Base-by-base conservation (phyloP, 1,140 invertebrate species). In the Orchesella cincta region DNA sequence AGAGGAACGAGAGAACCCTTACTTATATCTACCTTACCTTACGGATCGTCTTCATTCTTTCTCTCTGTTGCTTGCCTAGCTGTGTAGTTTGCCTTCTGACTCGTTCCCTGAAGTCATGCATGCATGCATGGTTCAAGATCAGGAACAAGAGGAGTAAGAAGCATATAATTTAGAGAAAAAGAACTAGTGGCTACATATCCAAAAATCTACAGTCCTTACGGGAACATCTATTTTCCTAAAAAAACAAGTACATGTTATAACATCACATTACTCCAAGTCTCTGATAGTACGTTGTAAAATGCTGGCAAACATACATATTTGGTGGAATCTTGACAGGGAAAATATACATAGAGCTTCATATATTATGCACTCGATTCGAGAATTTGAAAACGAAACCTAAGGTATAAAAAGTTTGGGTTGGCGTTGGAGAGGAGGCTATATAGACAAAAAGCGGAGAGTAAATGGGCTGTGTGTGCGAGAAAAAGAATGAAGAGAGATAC, bases 361-460 rank as follows among this genome's bases (percentile, higher is more conserved):
- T 75, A 78, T 78, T 78, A 78, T 78, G 77, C 77, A 78, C 77
- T 75, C 73, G 71, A 52, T 78, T 46, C 18, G 39, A 46, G 39
- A 46, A 46, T n/a, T n/a, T n/a, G n/a, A n/a, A n/a, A n/a, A n/a
- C n/a, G n/a, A n/a, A n/a, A n/a, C n/a, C n/a, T n/a, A n/a, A n/a
- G n/a, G n/a, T n/a, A n/a, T n/a, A n/a, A n/a, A n/a, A n/a, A n/a
- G n/a, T n/a, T n/a, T n/a, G n/a, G n/a, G n/a, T n/a, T n/a, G n/a
- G n/a, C n/a, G n/a, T n/a, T n/a, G n/a, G n/a, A n/a, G n/a, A n/a
- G n/a, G n/a, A n/a, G n/a, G n/a, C n/a, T n/a, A n/a, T n/a, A n/a
- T n/a, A n/a, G n/a, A n/a, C n/a, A n/a, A n/a, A n/a, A n/a, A n/a
- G n/a, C n/a, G n/a, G n/a, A n/a, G n/a, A n/a, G n/a, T n/a, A n/a